phyloP scores from a whole-genome alignment of 2,113 vertebrate genomes.

The Chiloscyllium plagiosum region DNA sequence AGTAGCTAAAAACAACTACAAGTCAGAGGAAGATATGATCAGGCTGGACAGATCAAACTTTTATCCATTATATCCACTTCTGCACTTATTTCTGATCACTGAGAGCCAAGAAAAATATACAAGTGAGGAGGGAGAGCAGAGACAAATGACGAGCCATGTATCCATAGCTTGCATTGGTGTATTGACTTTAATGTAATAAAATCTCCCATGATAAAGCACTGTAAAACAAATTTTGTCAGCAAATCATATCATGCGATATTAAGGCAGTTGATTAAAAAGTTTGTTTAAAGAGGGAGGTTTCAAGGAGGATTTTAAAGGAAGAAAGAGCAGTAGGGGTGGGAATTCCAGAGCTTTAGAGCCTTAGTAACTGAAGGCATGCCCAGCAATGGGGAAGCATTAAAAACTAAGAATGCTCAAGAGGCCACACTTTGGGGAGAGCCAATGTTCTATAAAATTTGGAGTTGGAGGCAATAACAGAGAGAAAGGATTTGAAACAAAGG shows the following conservation, averaged over 20 bases:
- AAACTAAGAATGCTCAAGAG: not conserved
- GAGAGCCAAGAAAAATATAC: not conserved
- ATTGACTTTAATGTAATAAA: not conserved
- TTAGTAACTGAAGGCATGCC: not conserved
- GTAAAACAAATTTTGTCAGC: not conserved
- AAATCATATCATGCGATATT: not conserved
- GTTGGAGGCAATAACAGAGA: not conserved
- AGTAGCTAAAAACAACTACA: not conserved
- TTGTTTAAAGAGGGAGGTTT: not conserved
- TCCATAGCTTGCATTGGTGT: not conserved
- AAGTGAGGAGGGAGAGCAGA: not conserved
- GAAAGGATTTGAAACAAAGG: not conserved
- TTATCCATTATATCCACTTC: not conserved
- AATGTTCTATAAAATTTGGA: too few species aligned
- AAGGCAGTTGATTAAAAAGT: not conserved
- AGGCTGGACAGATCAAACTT: not conserved
- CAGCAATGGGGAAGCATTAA: not conserved
- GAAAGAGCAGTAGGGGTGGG: not conserved
- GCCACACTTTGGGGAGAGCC: too few species aligned
- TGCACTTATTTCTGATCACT: not conserved
- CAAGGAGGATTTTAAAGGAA: not conserved
- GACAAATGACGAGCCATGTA: not conserved
- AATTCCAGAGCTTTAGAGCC: not conserved
- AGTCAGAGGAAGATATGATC: not conserved
- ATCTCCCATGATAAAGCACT: not conserved